Conservation (phyloP, 1,140 invertebrate species). For the Cherax destructor region DNA sequence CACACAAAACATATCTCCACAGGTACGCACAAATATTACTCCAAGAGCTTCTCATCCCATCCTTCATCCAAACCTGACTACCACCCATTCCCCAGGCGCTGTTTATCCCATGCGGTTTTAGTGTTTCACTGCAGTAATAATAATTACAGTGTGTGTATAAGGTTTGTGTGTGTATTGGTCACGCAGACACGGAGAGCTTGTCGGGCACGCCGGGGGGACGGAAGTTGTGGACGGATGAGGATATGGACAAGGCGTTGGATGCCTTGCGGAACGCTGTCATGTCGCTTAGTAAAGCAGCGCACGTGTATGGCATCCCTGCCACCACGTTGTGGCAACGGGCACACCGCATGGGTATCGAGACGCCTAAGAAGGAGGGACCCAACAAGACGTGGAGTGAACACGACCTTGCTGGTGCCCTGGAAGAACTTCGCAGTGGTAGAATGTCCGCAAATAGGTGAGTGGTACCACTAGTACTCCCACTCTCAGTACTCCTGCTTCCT, state of each 20-base stretch:
- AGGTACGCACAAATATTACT: no score
- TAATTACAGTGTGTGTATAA: no score
- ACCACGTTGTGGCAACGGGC: conserved; percentile 93
- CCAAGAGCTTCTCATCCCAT: no score
- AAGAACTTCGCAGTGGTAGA: conserved; percentile 70
- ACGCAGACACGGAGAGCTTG: conserved; percentile 75
- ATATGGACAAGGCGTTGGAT: conserved; percentile 91
- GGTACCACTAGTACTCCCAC: no score
- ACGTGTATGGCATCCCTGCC: conserved; percentile 90
- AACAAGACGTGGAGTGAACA: conserved; percentile 92
- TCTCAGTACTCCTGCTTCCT: not conserved
- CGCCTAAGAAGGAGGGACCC: conserved; percentile 90
- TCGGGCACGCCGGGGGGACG: conserved; percentile 65
- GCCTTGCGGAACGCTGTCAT: conserved; percentile 89
- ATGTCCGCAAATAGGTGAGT: conserved; percentile 66
- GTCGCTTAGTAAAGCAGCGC: conserved; percentile 89
- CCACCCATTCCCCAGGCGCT: no score
- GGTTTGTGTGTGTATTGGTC: not conserved
- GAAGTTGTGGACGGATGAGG: conserved; percentile 90
- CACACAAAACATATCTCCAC: no score
- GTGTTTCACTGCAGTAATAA: no score
- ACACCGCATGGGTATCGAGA: conserved; percentile 84
- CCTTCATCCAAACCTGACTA: no score
- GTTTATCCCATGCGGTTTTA: no score
- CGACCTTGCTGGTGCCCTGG: conserved; percentile 79